Evolutionary conservation across 2,797 vertebrate species (phyloP), one percentile per base, ranked within the genome.

Genomic region (Mormyrops boulengeri): DNA sequence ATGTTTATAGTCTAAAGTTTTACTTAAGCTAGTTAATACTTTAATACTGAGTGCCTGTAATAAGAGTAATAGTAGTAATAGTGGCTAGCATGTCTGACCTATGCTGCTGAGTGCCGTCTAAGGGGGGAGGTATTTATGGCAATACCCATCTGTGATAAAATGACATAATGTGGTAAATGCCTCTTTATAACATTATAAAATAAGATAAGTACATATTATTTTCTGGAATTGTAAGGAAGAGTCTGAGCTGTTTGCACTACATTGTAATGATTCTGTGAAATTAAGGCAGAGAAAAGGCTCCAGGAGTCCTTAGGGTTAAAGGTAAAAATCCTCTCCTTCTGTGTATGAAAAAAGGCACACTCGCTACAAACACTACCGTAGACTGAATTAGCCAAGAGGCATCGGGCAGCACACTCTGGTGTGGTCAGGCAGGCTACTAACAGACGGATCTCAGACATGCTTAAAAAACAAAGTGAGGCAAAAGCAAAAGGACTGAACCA

Each of bases 91-190:
- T 49, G 9, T 22, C 14, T 47, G 85, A 88, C 60, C 66, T 44
- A 11, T 19, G 8, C n/a, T 77, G 26, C 30, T 77, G 69, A 77
- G 85, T 55, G 19, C 19, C 1, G 3, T 66, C 22, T 53, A 26
- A 69, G 41, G 34, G 38, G 41, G 73, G 5, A 90, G 77, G 50
- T 52, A 53, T n/a, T n/a, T 41, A 11, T 87, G 19, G 62, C 44
- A 84, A 90, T 60, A 60, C 41, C 50, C 53, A 62, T 57, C 55
- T 88, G 85, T 17, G 38, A 80, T 55, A 49, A 69, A 88, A 30
- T 88, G 62, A 88, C 22, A 88, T 90, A 90, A 90, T 88, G 85
- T 38, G n/a, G 34, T 26, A 88, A 88, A 80, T 41, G 19, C 11
- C 38, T 22, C 50, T 52, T 87, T 60, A 47, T n/a, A 89, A 60